phyloP scores from a whole-genome alignment of 2,113 vertebrate species.

The Trichomycterus rosablanca region DNA sequence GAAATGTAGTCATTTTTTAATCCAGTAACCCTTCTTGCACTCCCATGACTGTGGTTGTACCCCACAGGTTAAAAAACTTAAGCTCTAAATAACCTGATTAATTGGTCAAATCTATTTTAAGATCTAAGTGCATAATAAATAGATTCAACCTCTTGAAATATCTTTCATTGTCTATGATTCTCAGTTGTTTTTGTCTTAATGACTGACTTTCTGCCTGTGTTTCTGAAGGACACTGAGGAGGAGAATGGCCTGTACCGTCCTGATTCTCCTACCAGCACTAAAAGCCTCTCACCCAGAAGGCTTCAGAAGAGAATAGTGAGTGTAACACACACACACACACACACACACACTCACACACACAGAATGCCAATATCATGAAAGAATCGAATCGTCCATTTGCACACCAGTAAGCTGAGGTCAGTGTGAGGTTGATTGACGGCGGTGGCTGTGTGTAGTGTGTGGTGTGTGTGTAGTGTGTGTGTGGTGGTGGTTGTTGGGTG shows the following conservation, averaged over 20 bases:
- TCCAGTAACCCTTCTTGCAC: no score
- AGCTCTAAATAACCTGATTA: no score
- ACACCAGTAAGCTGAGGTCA: slow-evolving; percentile 30
- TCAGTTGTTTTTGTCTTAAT: slow-evolving; percentile 8
- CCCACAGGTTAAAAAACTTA: no score
- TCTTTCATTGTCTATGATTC: neutral
- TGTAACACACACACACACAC: slow-evolving; percentile 21
- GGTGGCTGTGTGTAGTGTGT: no score
- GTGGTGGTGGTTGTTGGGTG: no score
- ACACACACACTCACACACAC: slow-evolving; percentile 19
- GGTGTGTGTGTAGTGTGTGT: no score
- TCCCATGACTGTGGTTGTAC: no score
- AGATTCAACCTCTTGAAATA: no score
- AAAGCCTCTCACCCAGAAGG: slow-evolving; percentile 74
- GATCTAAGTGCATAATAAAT: no score
- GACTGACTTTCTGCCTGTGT: slow-evolving; percentile 38
- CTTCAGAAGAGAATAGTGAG: slow-evolving; percentile 70
- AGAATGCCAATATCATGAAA: slow-evolving; percentile 11
- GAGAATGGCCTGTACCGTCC: slow-evolving; percentile 58
- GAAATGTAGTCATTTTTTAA: no score
- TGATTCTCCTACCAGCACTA: slow-evolving; percentile 75
- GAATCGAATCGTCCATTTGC: slow-evolving; percentile 31
- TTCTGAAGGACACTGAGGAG: slow-evolving; percentile 59
- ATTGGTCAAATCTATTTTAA: no score
- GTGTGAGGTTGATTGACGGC: no score